A percentile compares a stretch with the other conserved stretches of the same genome.
phyloP scores from a whole-genome alignment of 2,797 vertebrate genomes.

The Arctocebus calabarensis region DNA sequence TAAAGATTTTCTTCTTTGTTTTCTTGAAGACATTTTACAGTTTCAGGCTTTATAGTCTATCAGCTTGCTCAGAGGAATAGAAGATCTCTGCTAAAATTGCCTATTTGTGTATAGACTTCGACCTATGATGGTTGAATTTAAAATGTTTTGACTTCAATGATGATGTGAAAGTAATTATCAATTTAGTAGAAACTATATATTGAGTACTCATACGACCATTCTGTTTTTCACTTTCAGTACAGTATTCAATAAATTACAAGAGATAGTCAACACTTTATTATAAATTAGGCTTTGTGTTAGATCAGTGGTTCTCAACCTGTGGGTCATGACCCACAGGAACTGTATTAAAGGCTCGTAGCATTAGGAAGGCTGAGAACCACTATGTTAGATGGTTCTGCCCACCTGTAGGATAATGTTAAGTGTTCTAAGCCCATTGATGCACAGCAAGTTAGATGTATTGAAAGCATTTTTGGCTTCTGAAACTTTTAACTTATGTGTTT shows the following conservation, averaged over 20 bases:
- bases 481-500: background rate
- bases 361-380: too few relatives aligned
- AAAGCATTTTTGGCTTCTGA: background rate
- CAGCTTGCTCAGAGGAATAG: background rate
- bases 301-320: background rate
- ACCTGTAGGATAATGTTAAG: background rate
- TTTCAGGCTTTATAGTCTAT: slow-evolving; percentile 24
- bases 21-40: slow-evolving; percentile 12
- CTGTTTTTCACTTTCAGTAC: background rate
- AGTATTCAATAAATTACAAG: background rate
- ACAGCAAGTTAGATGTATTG: background rate
- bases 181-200: background rate
- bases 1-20: background rate
- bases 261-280: background rate
- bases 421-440: background rate
- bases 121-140: background rate
- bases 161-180: background rate
- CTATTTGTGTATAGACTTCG: background rate
- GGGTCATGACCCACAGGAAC: too few relatives aligned
- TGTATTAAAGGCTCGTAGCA: too few relatives aligned
- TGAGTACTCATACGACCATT: background rate
- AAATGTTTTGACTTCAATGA: background rate
- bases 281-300: background rate
- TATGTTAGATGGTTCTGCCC: background rate
- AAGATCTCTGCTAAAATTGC: slow-evolving; percentile 4